Evolutionary conservation across 2,888 invertebrate species (phyloP).

Genomic region (Fabriciana adippe): DNA sequence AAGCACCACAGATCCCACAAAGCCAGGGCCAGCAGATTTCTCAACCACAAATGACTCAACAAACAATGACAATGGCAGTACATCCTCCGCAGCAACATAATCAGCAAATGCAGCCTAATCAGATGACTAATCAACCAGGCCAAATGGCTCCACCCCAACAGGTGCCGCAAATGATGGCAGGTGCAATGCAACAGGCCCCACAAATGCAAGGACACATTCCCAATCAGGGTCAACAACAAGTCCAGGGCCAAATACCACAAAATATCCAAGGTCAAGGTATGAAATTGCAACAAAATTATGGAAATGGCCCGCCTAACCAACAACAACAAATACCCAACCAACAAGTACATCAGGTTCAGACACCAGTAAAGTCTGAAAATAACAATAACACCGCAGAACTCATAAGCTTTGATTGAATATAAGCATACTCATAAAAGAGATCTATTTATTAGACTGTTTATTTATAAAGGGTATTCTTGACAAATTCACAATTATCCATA

Average conservation of each 20-base stretch:
- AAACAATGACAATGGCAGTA: constrained; percentile 51
- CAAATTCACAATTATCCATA: constrained; percentile 33
- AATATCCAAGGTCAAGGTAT: constrained; percentile 41
- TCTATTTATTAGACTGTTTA: constrained; percentile 60
- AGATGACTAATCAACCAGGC: constrained; percentile 50
- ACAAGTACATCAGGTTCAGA: constrained; percentile 49
- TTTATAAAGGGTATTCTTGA: constrained; percentile 38
- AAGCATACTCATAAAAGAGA: constrained; percentile 41
- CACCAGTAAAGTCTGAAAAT: constrained; percentile 66
- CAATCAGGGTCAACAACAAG: constrained; percentile 41
- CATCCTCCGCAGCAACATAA: constrained; percentile 50
- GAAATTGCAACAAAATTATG: constrained; percentile 46
- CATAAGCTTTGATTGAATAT: constrained; percentile 89
- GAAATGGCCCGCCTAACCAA: constrained; percentile 44
- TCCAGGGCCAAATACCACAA: constrained; percentile 46
- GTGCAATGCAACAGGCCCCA: constrained; percentile 43
- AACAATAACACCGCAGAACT: constrained; percentile 87
- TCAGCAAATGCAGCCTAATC: constrained; percentile 55
- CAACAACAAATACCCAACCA: constrained; percentile 46
- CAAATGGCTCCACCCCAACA: constrained; percentile 46
- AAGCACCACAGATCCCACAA: constrained; percentile 41
- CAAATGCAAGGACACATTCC: constrained; percentile 48
- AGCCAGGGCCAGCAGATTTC: constrained; percentile 49
- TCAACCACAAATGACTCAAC: constrained; percentile 48
- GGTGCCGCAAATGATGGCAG: constrained; percentile 42